Evolutionary conservation across 2,888 invertebrate genomes (phyloP), one percentile per base, ranked within the genome.

Genomic region (Caenorhabditis panamensis): DNA sequence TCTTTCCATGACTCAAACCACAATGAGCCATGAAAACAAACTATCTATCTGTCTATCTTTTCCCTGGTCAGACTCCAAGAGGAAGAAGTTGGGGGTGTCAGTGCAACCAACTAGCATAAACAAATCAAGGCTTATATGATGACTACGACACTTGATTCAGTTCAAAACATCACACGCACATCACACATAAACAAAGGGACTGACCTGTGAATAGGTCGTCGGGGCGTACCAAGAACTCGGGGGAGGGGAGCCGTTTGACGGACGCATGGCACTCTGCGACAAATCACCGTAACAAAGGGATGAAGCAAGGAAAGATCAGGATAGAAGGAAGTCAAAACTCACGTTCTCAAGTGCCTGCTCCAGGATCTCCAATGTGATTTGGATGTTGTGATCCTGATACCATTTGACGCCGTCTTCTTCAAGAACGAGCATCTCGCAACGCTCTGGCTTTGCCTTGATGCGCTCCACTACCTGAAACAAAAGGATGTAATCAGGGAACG

Each of bases 391-490:
- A 37, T 87, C 84, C 26, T 72, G 58, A 92, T 94, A 95, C 93
- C 94, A 93, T 84, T 94, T 93, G 87, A 95, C 95, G 54, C 94
- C 94, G 87, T 94, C 94, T 41, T 94, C 93, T 90, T 95, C 94
- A 82, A 95, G 94, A 79, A 99, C 96, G 87, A 97, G 93, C 88
- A 99, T 93, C 90, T 94, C 95, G 11, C 97, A 96, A 91, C 96
- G 79, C 36, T 82, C 66, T 56, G 89, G 87, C 49, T 88, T 79
- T 26, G 82, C 67, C 75, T 90, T 90, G 79, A 90, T 90, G 11
- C 86, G 73, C 24, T 83, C 84, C 18, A 90, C 90, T 9, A 90
- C 90, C 89, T 89, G 63, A n/a, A n/a, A n/a, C n/a, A n/a, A n/a
- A n/a, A n/a, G n/a, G n/a, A n/a, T n/a, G n/a, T n/a, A 13, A 64